Evolutionary conservation across 2,113 vertebrate genomes (phyloP).

Genomic region (Ciconia boyciana): DNA sequence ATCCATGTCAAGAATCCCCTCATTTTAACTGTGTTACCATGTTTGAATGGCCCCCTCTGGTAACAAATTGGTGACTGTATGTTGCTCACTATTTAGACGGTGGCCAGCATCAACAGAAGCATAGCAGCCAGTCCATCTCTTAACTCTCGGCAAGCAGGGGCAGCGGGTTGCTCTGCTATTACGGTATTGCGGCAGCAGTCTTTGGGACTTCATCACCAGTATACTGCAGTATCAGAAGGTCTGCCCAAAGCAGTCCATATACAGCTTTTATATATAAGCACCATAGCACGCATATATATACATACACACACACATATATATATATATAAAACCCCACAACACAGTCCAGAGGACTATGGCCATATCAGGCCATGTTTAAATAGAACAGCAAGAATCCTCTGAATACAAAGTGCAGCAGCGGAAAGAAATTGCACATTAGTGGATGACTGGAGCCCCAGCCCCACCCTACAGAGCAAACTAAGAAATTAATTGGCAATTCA

Average conservation of each 20-base stretch:
- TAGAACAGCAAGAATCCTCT: not conserved
- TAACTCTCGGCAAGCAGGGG: not conserved
- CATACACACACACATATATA: not conserved
- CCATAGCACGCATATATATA: fast-evolving
- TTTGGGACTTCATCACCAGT: not conserved
- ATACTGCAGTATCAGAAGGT: not conserved
- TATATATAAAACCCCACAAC: not conserved
- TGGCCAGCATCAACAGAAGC: not conserved
- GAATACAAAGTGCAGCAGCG: not conserved
- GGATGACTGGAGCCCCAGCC: not conserved
- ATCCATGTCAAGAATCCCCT: not conserved
- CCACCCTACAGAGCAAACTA: not conserved
- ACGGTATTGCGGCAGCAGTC: not conserved
- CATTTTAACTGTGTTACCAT: not conserved
- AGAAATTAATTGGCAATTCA: not conserved
- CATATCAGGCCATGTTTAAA: not conserved
- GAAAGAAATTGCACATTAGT: not conserved
- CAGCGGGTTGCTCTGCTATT: not conserved
- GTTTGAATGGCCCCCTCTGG: not conserved
- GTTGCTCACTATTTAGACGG: not conserved
- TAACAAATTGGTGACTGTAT: not conserved
- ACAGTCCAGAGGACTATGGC: not conserved
- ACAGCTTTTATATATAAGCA: not conserved
- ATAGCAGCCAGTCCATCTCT: not conserved
- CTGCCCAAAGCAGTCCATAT: not conserved